These are phyloP conservation scores for Casuarius casuarius DNA, from an alignment of 2,113 vertebrate genomes.

Conservation along the genomic window DNA sequence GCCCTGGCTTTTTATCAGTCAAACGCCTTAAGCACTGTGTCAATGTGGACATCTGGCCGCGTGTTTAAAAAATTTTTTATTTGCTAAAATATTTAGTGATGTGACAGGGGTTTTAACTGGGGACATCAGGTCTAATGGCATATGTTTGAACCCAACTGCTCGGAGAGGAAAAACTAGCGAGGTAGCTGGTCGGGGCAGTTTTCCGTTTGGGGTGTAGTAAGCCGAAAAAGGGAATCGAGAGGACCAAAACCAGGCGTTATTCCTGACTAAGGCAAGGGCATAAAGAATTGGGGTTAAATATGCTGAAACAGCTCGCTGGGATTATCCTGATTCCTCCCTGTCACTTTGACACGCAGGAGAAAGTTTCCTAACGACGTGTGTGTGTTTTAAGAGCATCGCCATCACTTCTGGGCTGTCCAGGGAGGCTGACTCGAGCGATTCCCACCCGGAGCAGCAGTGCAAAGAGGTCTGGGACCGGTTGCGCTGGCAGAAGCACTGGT, in stretches of 20 bases:
- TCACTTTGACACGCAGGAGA: neutral
- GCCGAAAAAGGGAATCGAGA: neutral
- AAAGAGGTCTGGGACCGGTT: neutral
- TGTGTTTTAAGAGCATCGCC: neutral
- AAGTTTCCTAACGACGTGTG: neutral
- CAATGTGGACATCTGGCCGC: conserved; percentile 97
- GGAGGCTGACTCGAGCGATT: neutral
- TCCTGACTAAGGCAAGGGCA: neutral
- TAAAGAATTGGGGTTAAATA: neutral
- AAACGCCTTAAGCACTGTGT: conserved; percentile 94
- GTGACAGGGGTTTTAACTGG: conserved; percentile 70
- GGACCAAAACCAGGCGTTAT: neutral
- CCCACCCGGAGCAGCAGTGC: neutral
- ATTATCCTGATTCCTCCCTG: neutral
- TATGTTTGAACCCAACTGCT: conserved; percentile 27
- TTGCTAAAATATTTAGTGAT: conserved; percentile 84
- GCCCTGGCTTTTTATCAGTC: conserved; percentile 94
- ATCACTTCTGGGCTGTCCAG: neutral
- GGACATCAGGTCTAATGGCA: conserved; percentile 37
- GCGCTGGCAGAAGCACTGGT: neutral
- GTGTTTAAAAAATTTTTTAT: conserved; percentile 79
- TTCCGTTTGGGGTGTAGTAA: neutral
- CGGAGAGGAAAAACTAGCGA: neutral
- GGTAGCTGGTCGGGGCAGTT: neutral
- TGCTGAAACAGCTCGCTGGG: neutral